Evolutionary conservation across 2,888 invertebrate genomes (phyloP).

Genomic region (Nycteola revayana): DNA sequence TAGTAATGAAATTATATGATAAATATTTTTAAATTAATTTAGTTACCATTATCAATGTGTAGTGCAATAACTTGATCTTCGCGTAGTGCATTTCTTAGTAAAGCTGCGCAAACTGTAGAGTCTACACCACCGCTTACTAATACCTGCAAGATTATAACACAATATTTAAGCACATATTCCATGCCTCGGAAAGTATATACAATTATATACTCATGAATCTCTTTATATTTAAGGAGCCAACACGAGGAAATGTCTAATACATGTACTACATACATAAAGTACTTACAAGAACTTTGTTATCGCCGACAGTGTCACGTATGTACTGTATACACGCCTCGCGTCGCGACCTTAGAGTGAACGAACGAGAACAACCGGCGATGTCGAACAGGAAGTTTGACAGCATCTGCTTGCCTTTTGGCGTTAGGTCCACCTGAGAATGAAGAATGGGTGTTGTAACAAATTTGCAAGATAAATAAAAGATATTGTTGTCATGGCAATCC

Average conservation of each 20-base stretch:
- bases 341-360: constrained; percentile 93
- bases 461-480: too few relatives aligned
- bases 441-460: too few relatives aligned
- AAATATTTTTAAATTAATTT: too few relatives aligned
- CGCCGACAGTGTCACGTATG: constrained; percentile 94
- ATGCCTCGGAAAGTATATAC: too few relatives aligned
- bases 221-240: too few relatives aligned
- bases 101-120: constrained; percentile 99
- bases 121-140: constrained; percentile 99
- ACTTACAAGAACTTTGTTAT: constrained; percentile 95
- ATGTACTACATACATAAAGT: too few relatives aligned
- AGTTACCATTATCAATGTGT: constrained; percentile 97
- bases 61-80: constrained; percentile 96
- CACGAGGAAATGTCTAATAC: too few relatives aligned
- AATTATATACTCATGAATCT: too few relatives aligned
- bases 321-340: constrained; percentile 96
- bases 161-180: too few relatives aligned
- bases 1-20: too few relatives aligned
- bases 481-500: too few relatives aligned
- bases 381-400: constrained; percentile 97
- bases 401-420: constrained; percentile 94
- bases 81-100: constrained; percentile 93
- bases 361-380: constrained; percentile 92
- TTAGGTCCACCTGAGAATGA: constrained; percentile 97
- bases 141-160: too few relatives aligned